phyloP scores from a whole-genome alignment of 1,140 invertebrate genomes.

The Eumaeus atala region DNA sequence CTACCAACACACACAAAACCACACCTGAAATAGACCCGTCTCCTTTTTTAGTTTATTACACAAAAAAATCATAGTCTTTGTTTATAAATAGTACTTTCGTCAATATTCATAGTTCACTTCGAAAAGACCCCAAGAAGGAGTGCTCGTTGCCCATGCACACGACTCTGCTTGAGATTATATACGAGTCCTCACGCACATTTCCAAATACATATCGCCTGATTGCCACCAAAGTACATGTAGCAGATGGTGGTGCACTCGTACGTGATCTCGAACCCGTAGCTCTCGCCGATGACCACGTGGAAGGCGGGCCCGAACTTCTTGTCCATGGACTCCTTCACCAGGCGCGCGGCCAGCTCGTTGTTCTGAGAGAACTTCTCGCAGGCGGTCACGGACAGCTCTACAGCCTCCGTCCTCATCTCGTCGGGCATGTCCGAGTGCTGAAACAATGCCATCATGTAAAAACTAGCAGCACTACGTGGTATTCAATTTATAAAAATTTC shows the following conservation, averaged over 20 bases:
- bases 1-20: too few relatives aligned
- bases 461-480: too few relatives aligned
- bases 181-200: slow-evolving; percentile 81
- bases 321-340: slow-evolving; percentile 95
- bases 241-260: slow-evolving; percentile 92
- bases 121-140: too few relatives aligned
- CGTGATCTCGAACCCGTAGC: slow-evolving; percentile 93
- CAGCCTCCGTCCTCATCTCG: slow-evolving; percentile 90
- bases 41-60: too few relatives aligned
- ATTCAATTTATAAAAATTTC: too few relatives aligned
- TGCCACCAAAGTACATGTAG: slow-evolving; percentile 95
- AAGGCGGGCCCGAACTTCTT: slow-evolving; percentile 95
- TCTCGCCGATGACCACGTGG: slow-evolving; percentile 95
- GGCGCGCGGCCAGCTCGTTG: slow-evolving; percentile 82
- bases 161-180: neutral
- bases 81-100: too few relatives aligned
- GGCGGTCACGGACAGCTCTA: slow-evolving; percentile 92
- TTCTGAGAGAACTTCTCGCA: slow-evolving; percentile 92
- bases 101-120: too few relatives aligned
- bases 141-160: neutral
- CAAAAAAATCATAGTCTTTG: too few relatives aligned
- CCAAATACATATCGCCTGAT: slow-evolving; percentile 92
- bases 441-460: slow-evolving; percentile 34
- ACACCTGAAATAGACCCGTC: too few relatives aligned
- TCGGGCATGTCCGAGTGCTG: slow-evolving; percentile 92